Evolutionary conservation across 1,140 invertebrate species (phyloP), one percentile per base, ranked within the genome.

Genomic region (Phthorimaea operculella): DNA sequence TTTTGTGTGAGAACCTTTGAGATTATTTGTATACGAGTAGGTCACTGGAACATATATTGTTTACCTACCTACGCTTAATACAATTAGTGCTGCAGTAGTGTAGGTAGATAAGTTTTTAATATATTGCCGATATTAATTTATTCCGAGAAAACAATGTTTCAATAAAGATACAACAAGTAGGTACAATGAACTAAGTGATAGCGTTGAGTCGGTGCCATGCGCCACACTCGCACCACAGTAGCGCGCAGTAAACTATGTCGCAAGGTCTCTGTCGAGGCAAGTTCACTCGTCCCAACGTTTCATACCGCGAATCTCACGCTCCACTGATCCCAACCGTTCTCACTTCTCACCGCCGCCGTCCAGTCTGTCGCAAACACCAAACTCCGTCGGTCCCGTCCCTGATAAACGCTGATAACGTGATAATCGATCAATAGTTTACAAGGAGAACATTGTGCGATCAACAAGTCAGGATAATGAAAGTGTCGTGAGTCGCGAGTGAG

Each of bases 241-340:
- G n/a, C n/a, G n/a, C n/a, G 10, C 36, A 1, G 36, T 6, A 28
- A 28, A 28, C 2, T 28, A 28, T 39, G 60, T 59, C 54, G 59
- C 52, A 63, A 64, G 56, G 58, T 57, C 63, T 61, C 55, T 48
- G 33, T 57, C 53, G 33, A 60, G 62, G 52, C 52, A 62, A 60
- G 60, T 62, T 63, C 58, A 64, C 50, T 16, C 4, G 45, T 48
- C 52, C 54, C 50, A 54, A 45, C 17, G 53, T 55, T 51, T 63
- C 50, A 66, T 63, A 52, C 44, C 45, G 52, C 42, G 44, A 15
- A 28, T 45, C 49, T 60, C 52, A 70, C 58, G 67, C 64, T 66
- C 57, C 60, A 64, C 28, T 63, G 67, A 58, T 55, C 57, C 44
- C 45, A 33, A 54, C 12, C 44, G 50, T 58, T 69, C 60, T 63